Evolutionary conservation across 1,140 invertebrate species (phyloP).

Genomic region (Thaumatotibia leucotreta): DNA sequence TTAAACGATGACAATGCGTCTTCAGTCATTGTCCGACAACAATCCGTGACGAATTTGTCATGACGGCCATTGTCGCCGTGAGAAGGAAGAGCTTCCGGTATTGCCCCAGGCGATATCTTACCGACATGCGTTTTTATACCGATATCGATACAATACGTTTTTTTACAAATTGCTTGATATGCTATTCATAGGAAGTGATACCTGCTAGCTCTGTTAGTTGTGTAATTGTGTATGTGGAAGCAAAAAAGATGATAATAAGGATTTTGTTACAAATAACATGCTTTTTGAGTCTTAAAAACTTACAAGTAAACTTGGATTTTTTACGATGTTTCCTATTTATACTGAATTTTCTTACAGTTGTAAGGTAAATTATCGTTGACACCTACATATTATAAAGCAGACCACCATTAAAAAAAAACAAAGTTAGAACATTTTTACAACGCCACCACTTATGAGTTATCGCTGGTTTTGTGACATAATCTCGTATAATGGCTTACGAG

Average conservation of each 20-base stretch:
- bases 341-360: too few relatives aligned
- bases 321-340: background rate
- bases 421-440: too few relatives aligned
- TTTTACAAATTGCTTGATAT: slow-evolving; percentile 30
- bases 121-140: slow-evolving; percentile 37
- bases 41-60: slow-evolving; percentile 69
- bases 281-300: background rate
- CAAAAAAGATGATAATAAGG: background rate
- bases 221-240: background rate
- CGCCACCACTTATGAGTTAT: too few relatives aligned
- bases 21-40: slow-evolving; percentile 50
- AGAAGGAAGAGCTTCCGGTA: slow-evolving; percentile 67
- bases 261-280: background rate
- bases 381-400: too few relatives aligned
- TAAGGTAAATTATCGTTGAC: too few relatives aligned
- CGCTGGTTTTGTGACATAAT: too few relatives aligned
- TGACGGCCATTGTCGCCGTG: slow-evolving; percentile 55
- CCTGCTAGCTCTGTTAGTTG: background rate
- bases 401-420: too few relatives aligned
- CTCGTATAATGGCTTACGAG: too few relatives aligned
- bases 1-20: slow-evolving; percentile 52
- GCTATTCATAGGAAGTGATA: slow-evolving; percentile 22
- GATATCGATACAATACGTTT: slow-evolving; percentile 43
- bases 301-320: background rate
- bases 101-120: slow-evolving; percentile 62